phyloP scores from a whole-genome alignment of 2,113 vertebrate genomes.

The Ranitomeya imitator region DNA sequence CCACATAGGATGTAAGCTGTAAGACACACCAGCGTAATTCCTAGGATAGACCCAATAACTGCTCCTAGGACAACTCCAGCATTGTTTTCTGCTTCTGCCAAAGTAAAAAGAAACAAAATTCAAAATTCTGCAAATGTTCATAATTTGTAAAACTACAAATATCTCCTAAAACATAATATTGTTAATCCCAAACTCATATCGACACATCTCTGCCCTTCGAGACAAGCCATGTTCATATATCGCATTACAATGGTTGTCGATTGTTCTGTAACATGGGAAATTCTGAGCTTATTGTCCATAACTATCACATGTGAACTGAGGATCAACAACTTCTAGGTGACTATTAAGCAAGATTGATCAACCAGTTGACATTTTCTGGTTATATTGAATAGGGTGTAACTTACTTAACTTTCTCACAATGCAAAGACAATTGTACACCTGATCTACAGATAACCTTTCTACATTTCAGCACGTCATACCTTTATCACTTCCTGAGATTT shows the following conservation, averaged over 20 bases:
- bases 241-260: not conserved
- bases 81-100: conserved; percentile 62
- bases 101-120: conserved; percentile 26
- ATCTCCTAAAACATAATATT: too few species aligned
- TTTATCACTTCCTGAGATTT: conserved; percentile 1
- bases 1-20: conserved; percentile 72
- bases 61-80: conserved; percentile 67
- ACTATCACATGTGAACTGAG: not conserved
- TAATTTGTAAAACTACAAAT: not conserved
- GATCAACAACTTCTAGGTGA: not conserved
- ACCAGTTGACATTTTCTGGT: not conserved
- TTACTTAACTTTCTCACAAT: not conserved
- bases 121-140: not conserved
- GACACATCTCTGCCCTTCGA: not conserved
- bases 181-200: too few species aligned
- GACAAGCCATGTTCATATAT: not conserved
- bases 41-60: conserved; percentile 72
- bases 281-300: not conserved
- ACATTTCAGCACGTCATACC: not conserved
- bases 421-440: not conserved
- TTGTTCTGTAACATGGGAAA: not conserved
- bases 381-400: not conserved
- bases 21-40: conserved; percentile 70
- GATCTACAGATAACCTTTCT: not conserved
- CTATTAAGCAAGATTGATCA: not conserved